Base-by-base conservation (phyloP, 35 echinoderm and acorn worm species). In the Amphiura filiformis region DNA sequence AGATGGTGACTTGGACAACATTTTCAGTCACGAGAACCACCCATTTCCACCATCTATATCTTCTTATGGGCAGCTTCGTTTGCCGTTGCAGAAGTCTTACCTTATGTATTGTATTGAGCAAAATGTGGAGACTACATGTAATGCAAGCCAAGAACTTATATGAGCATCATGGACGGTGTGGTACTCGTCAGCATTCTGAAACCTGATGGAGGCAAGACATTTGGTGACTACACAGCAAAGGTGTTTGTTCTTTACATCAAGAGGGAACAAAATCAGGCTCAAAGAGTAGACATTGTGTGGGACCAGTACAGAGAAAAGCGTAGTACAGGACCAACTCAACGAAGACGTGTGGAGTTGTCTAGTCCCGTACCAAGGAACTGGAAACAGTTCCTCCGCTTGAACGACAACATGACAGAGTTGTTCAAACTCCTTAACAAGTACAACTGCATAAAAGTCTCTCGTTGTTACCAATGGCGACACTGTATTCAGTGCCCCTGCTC, bases 1-100 rank as follows among this genome's bases (percentile, higher is more conserved):
- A n/a, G n/a, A n/a, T n/a, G n/a, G n/a, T n/a, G n/a, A n/a, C n/a
- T n/a, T n/a, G n/a, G n/a, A 31, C 52, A 13, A n/a, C 12, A 89
- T 90, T 56, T 94, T 94, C 49, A 30, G 31, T 18, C 92, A 89
- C 20, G 87, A 90, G 32, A 81, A 78, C 28, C 92, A 94, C 39
- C 18, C 83, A 78, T 78, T 78, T 78, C 76, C n/a, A 78, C 76
- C 76, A 78, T 78, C 76, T 78, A 7, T 78, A 78, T 44, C 79
- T 14, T 32, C 87, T 87, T 28, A 49, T 83, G 32, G 86, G 75
- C 32, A 65, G 64, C 3, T 42, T 90, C 41, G 76, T 78, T 78
- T 78, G 44, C 79, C 23, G 37, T 30, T 30, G 38, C 28, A 35
- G 22, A 81, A 81, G 36, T 81, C 79, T 14, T 13, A 81, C 37